These are phyloP conservation scores for Rhagologus leucostigma DNA, from an alignment of 2,113 vertebrate species.

Conservation along the genomic window DNA sequence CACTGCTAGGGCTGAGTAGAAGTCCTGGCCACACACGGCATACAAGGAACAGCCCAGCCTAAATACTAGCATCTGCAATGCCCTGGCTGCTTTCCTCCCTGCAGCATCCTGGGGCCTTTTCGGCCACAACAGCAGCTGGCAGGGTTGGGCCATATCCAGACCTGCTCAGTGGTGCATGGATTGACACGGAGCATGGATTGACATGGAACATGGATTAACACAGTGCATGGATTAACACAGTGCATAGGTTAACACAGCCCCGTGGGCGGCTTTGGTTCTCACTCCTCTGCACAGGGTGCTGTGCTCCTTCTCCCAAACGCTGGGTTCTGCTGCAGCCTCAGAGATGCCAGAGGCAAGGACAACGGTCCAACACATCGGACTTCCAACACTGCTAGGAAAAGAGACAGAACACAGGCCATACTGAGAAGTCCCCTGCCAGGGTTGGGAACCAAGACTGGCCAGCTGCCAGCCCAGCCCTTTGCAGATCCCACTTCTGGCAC, in stretches of 20 bases:
- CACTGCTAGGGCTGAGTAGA: neutral
- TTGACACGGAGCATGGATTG: accelerated
- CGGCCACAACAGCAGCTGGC: neutral
- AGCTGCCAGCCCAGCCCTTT: neutral
- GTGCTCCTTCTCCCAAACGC: neutral
- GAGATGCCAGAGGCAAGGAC: neutral
- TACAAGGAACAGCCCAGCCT: neutral
- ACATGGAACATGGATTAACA: accelerated
- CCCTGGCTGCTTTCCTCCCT: neutral
- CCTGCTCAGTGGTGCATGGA: accelerated
- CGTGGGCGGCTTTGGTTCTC: accelerated
- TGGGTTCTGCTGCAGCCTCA: neutral
- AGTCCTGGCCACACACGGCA: neutral
- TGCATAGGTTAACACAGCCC: neutral
- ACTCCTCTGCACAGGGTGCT: neutral
- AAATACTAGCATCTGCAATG: neutral
- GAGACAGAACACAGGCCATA: neutral
- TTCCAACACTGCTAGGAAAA: neutral
- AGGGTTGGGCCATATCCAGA: neutral
- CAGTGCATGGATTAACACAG: accelerated
- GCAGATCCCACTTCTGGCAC: neutral
- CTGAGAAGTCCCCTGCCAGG: neutral
- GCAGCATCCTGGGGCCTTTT: neutral
- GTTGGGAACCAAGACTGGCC: neutral
- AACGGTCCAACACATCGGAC: neutral